Base-by-base conservation (phyloP, 2,888 invertebrate species). In the Allacma fusca region DNA sequence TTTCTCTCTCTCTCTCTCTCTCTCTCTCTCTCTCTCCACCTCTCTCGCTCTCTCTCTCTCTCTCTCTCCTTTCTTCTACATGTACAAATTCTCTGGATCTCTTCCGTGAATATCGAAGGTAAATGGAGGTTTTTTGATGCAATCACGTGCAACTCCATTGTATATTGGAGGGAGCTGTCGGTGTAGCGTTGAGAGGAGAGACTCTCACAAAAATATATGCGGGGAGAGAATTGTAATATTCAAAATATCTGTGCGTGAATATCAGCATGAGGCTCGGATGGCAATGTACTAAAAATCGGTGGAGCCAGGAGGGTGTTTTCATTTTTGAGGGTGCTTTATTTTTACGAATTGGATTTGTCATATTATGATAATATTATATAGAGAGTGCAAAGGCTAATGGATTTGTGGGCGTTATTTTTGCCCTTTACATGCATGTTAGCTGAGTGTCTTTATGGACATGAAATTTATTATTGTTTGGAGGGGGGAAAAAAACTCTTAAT, bases 331-430 rank as follows among this genome's bases (percentile, higher is more conserved):
- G 50, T 50, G n/a, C 50, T n/a, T 50, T 50, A 50, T 13, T 50
- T 50, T 50, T 50, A 50, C 50, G 50, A 50, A 50, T 50, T 50
- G 50, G 50, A 50, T 50, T 50, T 50, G 50, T 50, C 50, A 50
- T 50, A 50, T 50, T 50, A 50, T 50, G 50, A 50, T 50, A 50
- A 50, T 50, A 50, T 50, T 50, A 50, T n/a, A n/a, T 50, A n/a
- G 50, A 50, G n/a, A 50, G 50, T 50, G 50, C 50, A 50, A 50
- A 50, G 50, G 50, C 50, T n/a, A 50, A 50, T 50, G 50, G 50
- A 50, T 50, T 50, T 50, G 50, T 50, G 50, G 50, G 50, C 50
- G 50, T 50, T 50, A 50, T 50, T 50, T 50, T 50, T 50, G 40
- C 40, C 13, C 13, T 13, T 40, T 40, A 9, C 40, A 50, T 50